Base-by-base conservation (phyloP, 2,888 invertebrate genomes). In the Ectobius pallidus region DNA sequence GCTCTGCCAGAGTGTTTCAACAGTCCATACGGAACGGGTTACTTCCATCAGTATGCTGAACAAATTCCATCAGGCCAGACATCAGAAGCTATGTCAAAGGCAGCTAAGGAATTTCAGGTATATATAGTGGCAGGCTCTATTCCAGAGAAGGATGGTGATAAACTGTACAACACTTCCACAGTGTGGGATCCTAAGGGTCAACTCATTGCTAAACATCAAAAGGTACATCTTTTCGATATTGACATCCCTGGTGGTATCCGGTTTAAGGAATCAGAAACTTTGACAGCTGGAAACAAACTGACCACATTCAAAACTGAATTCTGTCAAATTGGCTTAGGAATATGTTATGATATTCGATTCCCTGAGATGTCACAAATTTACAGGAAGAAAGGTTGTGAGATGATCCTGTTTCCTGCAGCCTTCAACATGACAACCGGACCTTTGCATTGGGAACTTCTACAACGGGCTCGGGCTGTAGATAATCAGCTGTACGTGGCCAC, bases 381-480 rank as follows among this genome's bases (percentile, higher is more conserved):
- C 68, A 73, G 78, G 61, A 79, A 80, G 42, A 67, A 76, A 76
- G 79, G 79, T 79, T 97, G 97, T 79, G 88, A 94, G 70, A 82
- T 97, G 78, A 83, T 98, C 32, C 85, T 98, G 27, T 98, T 96
- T 84, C 98, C 98, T 0, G 97, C 92, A 30, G 97, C 97, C 1
- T 98, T 98, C 83, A 98, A 96, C 83, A 94, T 94, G 93, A 96
- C 95, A 1, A 98, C 98, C 0, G 98, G 98, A 0, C 96, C 97
- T 0, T 85, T 91, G 71, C 97, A 98, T 83, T 99, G 97, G 96
- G 93, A 96, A 80, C 82, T 96, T 3, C 84, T 98, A 20, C 91
- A 90, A 73, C 87, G 93, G 61, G 88, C 90, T 0, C 86, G 97
- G 65, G 97, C 98, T 42, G 86, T 90, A 39, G 97, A 98, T 84